Evolutionary conservation across 2,113 vertebrate species (phyloP), one percentile per base, ranked within the genome.

Genomic region (Melanerpes formicivorus): DNA sequence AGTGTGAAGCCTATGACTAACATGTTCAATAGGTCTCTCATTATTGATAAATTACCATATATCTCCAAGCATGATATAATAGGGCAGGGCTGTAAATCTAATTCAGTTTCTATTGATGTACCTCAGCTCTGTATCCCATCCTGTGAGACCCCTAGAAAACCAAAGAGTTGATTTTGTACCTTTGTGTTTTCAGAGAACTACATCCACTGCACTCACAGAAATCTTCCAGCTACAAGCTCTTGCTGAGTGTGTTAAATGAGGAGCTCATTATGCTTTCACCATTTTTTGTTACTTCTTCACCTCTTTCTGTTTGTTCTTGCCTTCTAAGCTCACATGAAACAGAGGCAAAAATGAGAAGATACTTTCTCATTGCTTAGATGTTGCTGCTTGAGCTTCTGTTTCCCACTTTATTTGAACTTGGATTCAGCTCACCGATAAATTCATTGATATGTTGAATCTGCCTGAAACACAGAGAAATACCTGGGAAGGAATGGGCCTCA

Each of bases 1-100:
- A 50, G 44, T 18, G 72, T 79, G 72, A 90, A 88, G 76, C 65
- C 58, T 78, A 55, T 88, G 88, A 93, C 87, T 86, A 96, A 80
- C 77, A 70, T 46, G 37, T 93, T 94, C 96, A 94, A 91, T 94
- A 90, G 77, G n/a, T 78, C 44, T 94, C 75, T 92, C 58, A 80
- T 89, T 81, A 96, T 50, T 95, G 94, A 94, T 95, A 94, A 95
- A 95, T 97, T 94, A 97, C 83, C 81, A 94, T 94, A 77, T 79
- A 92, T 84, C 63, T 86, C 66, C 88, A 94, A 95, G 75, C 48
- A 84, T 69, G 44, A 48, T 93, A 84, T 90, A 96, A 95, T 88
- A 88, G 91, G 58, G 34, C 55, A 94, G 80, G 87, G 73, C 66
- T 84, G 87, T 87, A 96, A 93, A 95, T 85, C 84, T 95, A 95